These are phyloP conservation scores for Aleiodes testaceus DNA, from an alignment of 2,888 invertebrate species.

Conservation along the genomic window DNA sequence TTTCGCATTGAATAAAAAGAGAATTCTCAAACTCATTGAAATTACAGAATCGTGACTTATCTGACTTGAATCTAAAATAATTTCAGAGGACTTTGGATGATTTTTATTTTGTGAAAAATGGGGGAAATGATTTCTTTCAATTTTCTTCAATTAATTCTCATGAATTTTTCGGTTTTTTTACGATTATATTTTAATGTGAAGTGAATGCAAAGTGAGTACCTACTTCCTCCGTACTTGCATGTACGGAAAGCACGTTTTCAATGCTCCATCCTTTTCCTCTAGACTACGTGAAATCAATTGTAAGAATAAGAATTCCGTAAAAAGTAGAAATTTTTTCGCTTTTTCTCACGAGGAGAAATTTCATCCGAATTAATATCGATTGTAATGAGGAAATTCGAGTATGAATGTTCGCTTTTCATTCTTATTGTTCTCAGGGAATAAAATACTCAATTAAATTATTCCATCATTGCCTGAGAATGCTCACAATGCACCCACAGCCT, in stretches of 20 bases:
- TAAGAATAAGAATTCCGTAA: slow-evolving; percentile 39
- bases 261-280: slow-evolving; percentile 42
- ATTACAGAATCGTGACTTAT: slow-evolving; percentile 45
- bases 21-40: slow-evolving; percentile 49
- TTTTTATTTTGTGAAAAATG: no score
- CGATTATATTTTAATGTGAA: slow-evolving; percentile 4
- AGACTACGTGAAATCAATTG: slow-evolving; percentile 46
- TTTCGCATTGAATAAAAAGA: slow-evolving; percentile 24
- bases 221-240: slow-evolving; percentile 27
- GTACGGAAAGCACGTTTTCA: slow-evolving; percentile 45
- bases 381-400: slow-evolving; percentile 15
- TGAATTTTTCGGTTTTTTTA: slow-evolving; percentile 8
- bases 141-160: no score
- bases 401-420: neutral
- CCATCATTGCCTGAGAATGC: no score
- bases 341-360: slow-evolving; percentile 39
- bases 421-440: no score
- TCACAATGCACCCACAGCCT: no score
- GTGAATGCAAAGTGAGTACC: slow-evolving; percentile 13
- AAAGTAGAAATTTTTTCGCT: neutral
- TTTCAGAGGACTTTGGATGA: no score
- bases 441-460: no score
- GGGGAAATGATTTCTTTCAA: no score
- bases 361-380: slow-evolving; percentile 26
- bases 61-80: neutral